Base-by-base conservation (phyloP, 2,888 invertebrate genomes). In the Marronus borbonicus region DNA sequence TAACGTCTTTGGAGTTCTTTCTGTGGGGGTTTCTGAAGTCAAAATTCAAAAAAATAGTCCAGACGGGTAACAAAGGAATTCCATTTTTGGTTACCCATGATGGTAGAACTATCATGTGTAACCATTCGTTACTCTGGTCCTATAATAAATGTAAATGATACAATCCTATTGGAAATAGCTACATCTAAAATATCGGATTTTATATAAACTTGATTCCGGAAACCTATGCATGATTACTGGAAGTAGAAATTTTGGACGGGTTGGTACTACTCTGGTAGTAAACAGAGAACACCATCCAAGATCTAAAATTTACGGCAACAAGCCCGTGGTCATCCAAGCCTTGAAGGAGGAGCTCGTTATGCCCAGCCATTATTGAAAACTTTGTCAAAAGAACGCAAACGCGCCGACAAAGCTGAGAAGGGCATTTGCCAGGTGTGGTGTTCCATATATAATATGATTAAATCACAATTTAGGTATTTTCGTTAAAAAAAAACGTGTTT, bases 161-260 rank as follows among this genome's bases (percentile, higher is more conserved):
- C 98, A 79, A 93, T 99, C 84, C 97, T 98, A 89, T 91, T 98
- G 79, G 98, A 99, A 88, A 97, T 99, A 86, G 95, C 95, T 83
- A 93, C 95, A 80, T 93, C 94, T 83, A 99, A 99, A 91, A 97
- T 99, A 88, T 94, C 97, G 89, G 99, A 99, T 89, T 98, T 95
- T 90, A 98, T 99, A 2, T 89, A 98, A 98, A 90, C 99, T 99
- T 88, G 99, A 99, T 86, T 94, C 97, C 78, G 98, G 98, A 81
- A 99, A 99, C 90, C 91, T 99, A 87, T 98, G 98, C 90, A 99
- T 99, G 99, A 97, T 99, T 89, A 99, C 99, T 84, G 99, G 99
- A 88, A 99, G 99, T 82, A 94, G 98, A 89, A 99, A 99, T 92
- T 98, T 99, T 94, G 99, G 99, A 82, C 96, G 99, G 90, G 98